Percentiles rank a stretch among this genome's conserved stretches.
Evolutionary conservation across 2,888 invertebrate genomes (phyloP).

Genomic region (Archips xylosteana): DNA sequence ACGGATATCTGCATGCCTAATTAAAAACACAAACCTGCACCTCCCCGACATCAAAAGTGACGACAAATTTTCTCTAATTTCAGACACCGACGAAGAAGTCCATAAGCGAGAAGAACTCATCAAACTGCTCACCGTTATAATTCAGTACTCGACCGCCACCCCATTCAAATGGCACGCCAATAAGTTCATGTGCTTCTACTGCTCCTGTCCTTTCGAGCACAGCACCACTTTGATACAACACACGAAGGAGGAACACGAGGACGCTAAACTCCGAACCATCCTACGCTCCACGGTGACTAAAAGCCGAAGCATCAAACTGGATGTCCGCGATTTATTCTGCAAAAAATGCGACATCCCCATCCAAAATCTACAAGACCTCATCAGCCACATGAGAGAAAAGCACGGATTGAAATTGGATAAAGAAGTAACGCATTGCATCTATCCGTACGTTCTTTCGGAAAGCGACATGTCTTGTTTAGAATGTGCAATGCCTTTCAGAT

Average conservation of each 20-base stretch:
- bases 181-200: conserved; percentile 63
- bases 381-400: conserved; percentile 51
- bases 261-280: conserved; percentile 52
- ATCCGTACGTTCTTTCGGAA: conserved; percentile 59
- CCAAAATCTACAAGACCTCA: conserved; percentile 51
- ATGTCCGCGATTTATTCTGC: conserved; percentile 60
- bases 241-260: conserved; percentile 53
- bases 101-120: conserved; percentile 46
- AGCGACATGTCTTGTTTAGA: conserved; percentile 58
- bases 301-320: conserved; percentile 57
- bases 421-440: conserved; percentile 48
- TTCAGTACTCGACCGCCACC: conserved; percentile 59
- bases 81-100: conserved; percentile 44
- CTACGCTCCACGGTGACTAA: conserved; percentile 45
- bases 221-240: conserved; percentile 54
- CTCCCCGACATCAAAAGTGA: conserved; percentile 21
- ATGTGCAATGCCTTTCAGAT: conserved; percentile 60
- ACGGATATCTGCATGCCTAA: background rate
- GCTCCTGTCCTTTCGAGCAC: conserved; percentile 56
- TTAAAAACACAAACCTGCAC: background rate
- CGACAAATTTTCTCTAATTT: conserved; percentile 42
- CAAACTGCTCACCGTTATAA: conserved; percentile 50
- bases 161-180: conserved; percentile 62
- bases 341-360: conserved; percentile 55
- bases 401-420: conserved; percentile 52